phyloP scores from a whole-genome alignment of 2,113 vertebrate genomes.

The Cottus gobio region DNA sequence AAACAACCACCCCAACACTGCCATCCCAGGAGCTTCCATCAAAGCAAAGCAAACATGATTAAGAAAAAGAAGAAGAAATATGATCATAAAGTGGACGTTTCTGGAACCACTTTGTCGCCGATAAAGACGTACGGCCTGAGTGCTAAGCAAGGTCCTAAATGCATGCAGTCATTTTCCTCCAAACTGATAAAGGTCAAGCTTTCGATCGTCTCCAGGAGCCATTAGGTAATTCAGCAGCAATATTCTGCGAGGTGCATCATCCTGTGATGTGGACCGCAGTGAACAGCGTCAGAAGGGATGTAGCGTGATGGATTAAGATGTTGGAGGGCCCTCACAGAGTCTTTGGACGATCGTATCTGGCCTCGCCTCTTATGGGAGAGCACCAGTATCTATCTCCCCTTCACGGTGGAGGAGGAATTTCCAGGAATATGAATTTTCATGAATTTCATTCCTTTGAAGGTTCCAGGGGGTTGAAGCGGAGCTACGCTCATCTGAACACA shows the following conservation, averaged over 20 bases:
- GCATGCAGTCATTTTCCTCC: constrained; percentile 21
- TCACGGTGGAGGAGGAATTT: constrained; percentile 34
- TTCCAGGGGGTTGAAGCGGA: constrained; percentile 35
- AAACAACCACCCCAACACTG: background rate
- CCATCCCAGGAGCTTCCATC: background rate
- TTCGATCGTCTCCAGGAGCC: constrained; percentile 36
- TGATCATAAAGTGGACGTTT: background rate
- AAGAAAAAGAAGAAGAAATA: background rate
- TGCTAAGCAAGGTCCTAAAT: constrained; percentile 4
- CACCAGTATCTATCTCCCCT: constrained; percentile 21
- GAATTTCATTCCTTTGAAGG: constrained; percentile 61
- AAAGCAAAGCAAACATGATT: background rate
- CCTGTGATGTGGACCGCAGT: constrained; percentile 18
- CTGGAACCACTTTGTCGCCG: background rate
- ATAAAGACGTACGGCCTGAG: background rate
- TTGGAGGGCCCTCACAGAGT: constrained; percentile 33
- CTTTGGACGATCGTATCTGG: constrained; percentile 10
- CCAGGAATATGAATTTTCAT: constrained; percentile 61
- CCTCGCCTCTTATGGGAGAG: too few relatives aligned
- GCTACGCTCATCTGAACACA: background rate
- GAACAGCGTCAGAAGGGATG: constrained; percentile 36
- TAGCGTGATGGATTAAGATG: constrained; percentile 67
- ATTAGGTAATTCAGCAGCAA: constrained; percentile 41
- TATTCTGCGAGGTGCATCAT: constrained; percentile 27
- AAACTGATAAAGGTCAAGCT: constrained; percentile 35